Conservation (phyloP, 1,140 invertebrate species). For the Hycleus phaleratus region DNA sequence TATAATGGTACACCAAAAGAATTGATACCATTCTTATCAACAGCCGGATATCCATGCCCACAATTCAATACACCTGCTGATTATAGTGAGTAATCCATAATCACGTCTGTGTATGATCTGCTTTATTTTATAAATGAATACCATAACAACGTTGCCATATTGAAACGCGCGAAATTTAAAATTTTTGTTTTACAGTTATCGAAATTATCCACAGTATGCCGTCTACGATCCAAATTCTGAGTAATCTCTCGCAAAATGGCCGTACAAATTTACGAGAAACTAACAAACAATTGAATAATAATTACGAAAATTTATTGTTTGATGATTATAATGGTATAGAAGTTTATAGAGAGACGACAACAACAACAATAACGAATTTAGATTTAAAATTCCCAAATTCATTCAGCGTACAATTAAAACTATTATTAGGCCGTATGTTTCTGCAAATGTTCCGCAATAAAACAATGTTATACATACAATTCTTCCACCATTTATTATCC, state of each 20-base stretch:
- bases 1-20: constrained; percentile 64
- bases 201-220: constrained; percentile 41
- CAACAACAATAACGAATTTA: constrained; percentile 19
- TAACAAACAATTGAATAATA: background rate
- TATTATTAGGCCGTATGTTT: constrained; percentile 47
- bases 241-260: constrained; percentile 25
- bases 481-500: constrained; percentile 48
- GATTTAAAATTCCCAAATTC: constrained; percentile 45
- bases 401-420: constrained; percentile 46
- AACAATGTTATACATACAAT: constrained; percentile 47
- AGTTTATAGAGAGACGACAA: constrained; percentile 24
- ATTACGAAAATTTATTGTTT: background rate
- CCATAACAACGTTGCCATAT: too few species aligned
- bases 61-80: constrained; percentile 78
- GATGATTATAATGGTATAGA: constrained; percentile 1
- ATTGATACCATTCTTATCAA: constrained; percentile 62
- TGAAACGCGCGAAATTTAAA: too few species aligned
- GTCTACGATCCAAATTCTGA: constrained; percentile 31
- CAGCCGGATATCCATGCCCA: constrained; percentile 62
- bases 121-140: too few species aligned
- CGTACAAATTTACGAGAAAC: too few species aligned
- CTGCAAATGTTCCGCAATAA: constrained; percentile 48
- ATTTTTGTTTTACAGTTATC: constrained; percentile 37
- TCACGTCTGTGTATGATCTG: background rate
- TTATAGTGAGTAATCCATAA: constrained; percentile 50